These are phyloP conservation scores for Branchipolynoe longqiensis DNA, from an alignment of 2,888 invertebrate genomes.

Conservation along the genomic window DNA sequence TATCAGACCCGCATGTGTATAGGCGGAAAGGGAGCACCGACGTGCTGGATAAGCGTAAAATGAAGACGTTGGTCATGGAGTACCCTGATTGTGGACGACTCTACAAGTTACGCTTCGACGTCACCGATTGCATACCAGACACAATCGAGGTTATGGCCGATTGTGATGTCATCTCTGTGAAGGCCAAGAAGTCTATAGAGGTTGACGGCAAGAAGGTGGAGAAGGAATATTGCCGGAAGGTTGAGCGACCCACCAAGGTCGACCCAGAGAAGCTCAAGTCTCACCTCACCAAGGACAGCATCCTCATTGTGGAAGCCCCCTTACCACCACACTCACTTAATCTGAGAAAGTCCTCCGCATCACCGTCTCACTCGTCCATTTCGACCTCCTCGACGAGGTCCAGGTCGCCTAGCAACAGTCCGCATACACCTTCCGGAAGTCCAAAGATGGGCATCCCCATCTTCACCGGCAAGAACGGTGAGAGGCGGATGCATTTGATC, in stretches of 20 bases:
- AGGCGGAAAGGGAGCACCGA: slow-evolving; percentile 69
- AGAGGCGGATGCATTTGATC: slow-evolving; percentile 60
- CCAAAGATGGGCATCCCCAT: slow-evolving; percentile 64
- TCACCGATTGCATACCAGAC: slow-evolving; percentile 61
- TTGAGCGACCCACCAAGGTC: slow-evolving; percentile 68
- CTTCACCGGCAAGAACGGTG: slow-evolving; percentile 61
- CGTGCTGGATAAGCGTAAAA: slow-evolving; percentile 66
- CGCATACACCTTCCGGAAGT: slow-evolving; percentile 62
- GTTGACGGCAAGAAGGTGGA: slow-evolving; percentile 52
- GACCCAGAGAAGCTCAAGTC: slow-evolving; percentile 65
- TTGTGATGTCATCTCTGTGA: slow-evolving; percentile 65
- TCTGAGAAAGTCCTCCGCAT: slow-evolving; percentile 63
- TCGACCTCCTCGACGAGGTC: slow-evolving; percentile 59
- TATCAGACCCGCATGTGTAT: slow-evolving; percentile 64
- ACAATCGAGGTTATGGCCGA: slow-evolving; percentile 65
- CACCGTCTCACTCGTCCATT: slow-evolving; percentile 65
- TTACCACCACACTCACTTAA: slow-evolving; percentile 66
- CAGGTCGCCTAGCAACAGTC: slow-evolving; percentile 66
- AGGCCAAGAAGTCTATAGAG: slow-evolving; percentile 63
- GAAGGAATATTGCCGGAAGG: slow-evolving; percentile 65
- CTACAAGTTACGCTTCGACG: slow-evolving; percentile 68
- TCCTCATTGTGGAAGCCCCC: slow-evolving; percentile 68
- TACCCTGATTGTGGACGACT: slow-evolving; percentile 67
- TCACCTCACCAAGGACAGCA: slow-evolving; percentile 66
- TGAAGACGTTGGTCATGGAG: slow-evolving; percentile 69